Evolutionary conservation across 2,113 vertebrate species (phyloP).

Genomic region (Procavia capensis): DNA sequence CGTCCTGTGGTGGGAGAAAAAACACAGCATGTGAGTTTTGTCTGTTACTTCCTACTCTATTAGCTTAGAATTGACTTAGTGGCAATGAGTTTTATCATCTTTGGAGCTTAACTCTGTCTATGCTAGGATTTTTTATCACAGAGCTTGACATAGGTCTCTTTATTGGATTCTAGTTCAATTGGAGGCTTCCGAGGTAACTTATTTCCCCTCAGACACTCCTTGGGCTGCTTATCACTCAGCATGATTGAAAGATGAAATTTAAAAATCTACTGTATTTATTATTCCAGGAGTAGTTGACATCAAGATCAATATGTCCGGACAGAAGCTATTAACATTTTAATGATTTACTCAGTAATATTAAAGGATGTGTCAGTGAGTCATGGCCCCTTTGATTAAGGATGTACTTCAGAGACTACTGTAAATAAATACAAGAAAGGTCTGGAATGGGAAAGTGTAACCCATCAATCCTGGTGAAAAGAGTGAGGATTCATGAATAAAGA

Average conservation of each 20-base stretch:
- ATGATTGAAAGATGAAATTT: conserved; percentile 70
- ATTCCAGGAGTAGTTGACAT: conserved; percentile 86
- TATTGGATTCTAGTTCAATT: neutral
- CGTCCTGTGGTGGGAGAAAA: neutral
- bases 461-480: conserved; percentile 75
- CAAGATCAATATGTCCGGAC: conserved; percentile 88
- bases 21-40: neutral
- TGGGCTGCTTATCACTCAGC: conserved; percentile 76
- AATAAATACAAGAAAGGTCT: conserved; percentile 81
- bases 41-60: neutral
- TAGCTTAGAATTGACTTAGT: too few species aligned
- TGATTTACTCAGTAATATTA: conserved; percentile 87
- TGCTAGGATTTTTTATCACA: neutral
- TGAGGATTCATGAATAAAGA: conserved; percentile 83
- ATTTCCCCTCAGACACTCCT: conserved; percentile 75
- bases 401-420: conserved; percentile 83
- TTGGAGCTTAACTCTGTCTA: neutral
- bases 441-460: conserved; percentile 80
- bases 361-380: conserved; percentile 83
- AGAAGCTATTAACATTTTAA: conserved; percentile 90
- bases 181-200: conserved; percentile 48
- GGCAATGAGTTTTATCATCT: too few species aligned
- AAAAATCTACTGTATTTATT: conserved; percentile 85
- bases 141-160: neutral
- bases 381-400: conserved; percentile 85